Evolutionary conservation across 2,797 vertebrate species (phyloP), one percentile per base, ranked within the genome.

Genomic region (Arrhamphus sclerolepis): DNA sequence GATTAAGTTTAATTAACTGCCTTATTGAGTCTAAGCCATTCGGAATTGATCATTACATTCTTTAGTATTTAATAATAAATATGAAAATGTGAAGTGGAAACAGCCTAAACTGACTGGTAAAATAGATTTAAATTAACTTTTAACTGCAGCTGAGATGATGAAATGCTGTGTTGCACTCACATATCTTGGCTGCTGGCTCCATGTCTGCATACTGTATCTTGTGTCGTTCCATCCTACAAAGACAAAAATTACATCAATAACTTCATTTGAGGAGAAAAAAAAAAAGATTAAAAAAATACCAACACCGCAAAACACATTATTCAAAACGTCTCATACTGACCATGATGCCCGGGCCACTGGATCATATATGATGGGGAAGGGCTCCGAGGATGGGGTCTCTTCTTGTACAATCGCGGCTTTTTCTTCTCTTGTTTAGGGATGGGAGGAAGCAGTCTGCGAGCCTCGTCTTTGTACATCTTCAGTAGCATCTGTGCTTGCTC

Each of bases 381-480:
- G 5, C 72, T 14, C 1, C 21, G 61, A 29, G 67, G 75, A 28
- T 59, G 44, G 63, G 78, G 75, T 85, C 93, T 93, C 31, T 87
- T 93, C 50, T 55, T 86, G 46, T 87, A 84, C 72, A 84, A 80
- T 58, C 85, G 72, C 24, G 83, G 84, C 66, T 92, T 94, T 61
- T 91, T 92, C 81, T 79, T 83, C 19, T 81, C 72, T 13, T 91
- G 92, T 78, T 92, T 93, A 46, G 92, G 84, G 0, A 91, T 78
- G 0, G 94, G 83, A 1, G 96, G 95, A 31, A 96, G 91, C 52
- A 94, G 88, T 31, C 91, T 92, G 38, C 86, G 87, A 0, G 96
- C 95, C 68, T 94, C 87, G 6, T 94, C 93, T 72, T 94, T 94
- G 58, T 94, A 95, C 18, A 89, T 87, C n/a, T 85, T 90, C 72